phyloP scores from a whole-genome alignment of 2,797 vertebrate genomes.

The Parauchenoglanis ngamensis region DNA sequence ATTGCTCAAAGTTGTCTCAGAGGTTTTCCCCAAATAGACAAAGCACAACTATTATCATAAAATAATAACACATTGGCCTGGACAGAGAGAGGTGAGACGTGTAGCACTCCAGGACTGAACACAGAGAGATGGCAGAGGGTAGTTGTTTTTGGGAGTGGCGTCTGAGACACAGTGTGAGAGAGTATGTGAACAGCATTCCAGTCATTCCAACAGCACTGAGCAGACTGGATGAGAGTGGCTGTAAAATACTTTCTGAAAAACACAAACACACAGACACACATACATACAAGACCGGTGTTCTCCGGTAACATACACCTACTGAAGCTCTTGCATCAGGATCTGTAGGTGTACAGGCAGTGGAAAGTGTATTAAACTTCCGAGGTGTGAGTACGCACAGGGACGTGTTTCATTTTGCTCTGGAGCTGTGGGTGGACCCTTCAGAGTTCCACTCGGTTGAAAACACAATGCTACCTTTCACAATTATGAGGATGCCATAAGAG shows the following conservation, averaged over 20 bases:
- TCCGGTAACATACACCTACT: constrained; percentile 34
- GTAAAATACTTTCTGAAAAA: constrained; percentile 55
- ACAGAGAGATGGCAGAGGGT: constrained; percentile 37
- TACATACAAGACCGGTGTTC: background rate
- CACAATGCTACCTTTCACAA: constrained; percentile 44
- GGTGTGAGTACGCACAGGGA: constrained; percentile 5
- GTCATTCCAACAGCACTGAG: constrained; percentile 75
- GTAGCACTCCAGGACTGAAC: constrained; percentile 1
- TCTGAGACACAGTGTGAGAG: constrained; percentile 53
- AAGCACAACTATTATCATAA: background rate
- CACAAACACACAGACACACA: constrained; percentile 27
- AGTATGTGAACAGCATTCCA: constrained; percentile 74
- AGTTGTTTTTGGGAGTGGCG: constrained; percentile 51
- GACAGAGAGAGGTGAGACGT: constrained; percentile 5
- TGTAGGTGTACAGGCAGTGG: constrained; percentile 17
- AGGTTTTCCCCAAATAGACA: background rate
- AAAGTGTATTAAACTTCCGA: constrained; percentile 26
- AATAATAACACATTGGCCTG: background rate
- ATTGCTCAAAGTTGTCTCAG: no score
- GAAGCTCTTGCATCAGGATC: constrained; percentile 30
- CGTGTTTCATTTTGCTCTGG: constrained; percentile 16
- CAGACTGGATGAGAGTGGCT: constrained; percentile 66
- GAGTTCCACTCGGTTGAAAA: constrained; percentile 15
- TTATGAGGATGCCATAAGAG: constrained; percentile 18
- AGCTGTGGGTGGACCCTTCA: constrained; percentile 25